Conservation (phyloP, 2,888 invertebrate genomes). For the Synanthedon vespiformis region DNA sequence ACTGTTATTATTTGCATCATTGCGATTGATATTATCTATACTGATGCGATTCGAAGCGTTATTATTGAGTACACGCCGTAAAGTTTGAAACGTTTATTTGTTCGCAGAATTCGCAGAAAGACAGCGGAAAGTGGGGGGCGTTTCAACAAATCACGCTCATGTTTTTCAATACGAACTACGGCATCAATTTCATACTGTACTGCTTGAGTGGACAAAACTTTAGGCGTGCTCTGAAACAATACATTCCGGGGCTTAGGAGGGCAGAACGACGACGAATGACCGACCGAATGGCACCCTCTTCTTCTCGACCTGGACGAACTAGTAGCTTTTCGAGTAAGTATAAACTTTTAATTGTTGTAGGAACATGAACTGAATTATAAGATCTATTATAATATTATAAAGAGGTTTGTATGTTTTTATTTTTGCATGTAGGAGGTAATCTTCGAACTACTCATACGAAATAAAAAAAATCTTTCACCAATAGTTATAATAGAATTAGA, state of each 20-base stretch:
- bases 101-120: constrained; percentile 24
- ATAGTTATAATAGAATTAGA: no score
- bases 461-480: no score
- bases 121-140: constrained; percentile 58
- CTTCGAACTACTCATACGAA: no score
- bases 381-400: no score
- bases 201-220: constrained; percentile 87
- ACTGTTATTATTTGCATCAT: no score
- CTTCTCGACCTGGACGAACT: constrained; percentile 15
- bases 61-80: no score
- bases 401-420: no score
- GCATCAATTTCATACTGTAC: constrained; percentile 85
- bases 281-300: constrained; percentile 8
- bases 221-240: constrained; percentile 65
- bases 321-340: constrained; percentile 39
- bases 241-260: constrained; percentile 24
- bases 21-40: no score
- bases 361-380: no score
- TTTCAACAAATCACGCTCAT: constrained; percentile 76
- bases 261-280: constrained; percentile 11
- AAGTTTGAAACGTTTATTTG: constrained; percentile 2
- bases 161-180: constrained; percentile 85
- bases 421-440: no score
- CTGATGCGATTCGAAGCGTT: no score
- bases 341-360: no score